Conservation (phyloP, 2,113 vertebrate genomes). For the Percopsis transmontana region DNA sequence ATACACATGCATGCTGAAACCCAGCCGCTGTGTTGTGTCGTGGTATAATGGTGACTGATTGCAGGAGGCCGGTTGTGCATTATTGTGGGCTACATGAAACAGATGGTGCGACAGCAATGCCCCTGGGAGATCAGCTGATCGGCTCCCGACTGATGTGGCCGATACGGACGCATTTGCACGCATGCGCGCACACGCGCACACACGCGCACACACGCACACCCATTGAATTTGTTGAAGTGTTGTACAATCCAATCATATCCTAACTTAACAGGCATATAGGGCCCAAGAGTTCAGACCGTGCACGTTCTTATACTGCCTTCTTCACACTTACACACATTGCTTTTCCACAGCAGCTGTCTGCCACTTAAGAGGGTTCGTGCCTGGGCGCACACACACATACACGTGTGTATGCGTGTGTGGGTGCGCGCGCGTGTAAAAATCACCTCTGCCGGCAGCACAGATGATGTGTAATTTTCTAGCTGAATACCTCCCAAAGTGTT, state of each 20-base stretch:
- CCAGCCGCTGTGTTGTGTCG: neutral
- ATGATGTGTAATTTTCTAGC: slow-evolving; percentile 94
- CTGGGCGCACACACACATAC: slow-evolving; percentile 30
- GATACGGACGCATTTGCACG: neutral
- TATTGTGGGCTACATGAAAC: slow-evolving; percentile 40
- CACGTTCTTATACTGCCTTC: slow-evolving; percentile 49
- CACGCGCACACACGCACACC: neutral
- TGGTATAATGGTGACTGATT: slow-evolving; percentile 47
- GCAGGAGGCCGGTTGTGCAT: slow-evolving; percentile 25
- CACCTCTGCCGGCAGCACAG: slow-evolving; percentile 78
- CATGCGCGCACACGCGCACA: slow-evolving; percentile 5
- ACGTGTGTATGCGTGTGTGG: slow-evolving; percentile 20
- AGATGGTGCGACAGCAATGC: slow-evolving; percentile 34
- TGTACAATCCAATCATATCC: slow-evolving; percentile 58
- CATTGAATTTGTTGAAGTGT: slow-evolving; percentile 48
- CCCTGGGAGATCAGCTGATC: slow-evolving; percentile 27
- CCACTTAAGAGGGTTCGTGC: slow-evolving; percentile 35
- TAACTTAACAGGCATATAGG: slow-evolving; percentile 45
- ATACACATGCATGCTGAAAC: slow-evolving; percentile 8
- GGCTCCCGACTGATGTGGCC: slow-evolving; percentile 27
- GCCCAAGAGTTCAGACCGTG: slow-evolving; percentile 46
- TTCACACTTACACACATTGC: slow-evolving; percentile 27
- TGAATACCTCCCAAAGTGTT: slow-evolving; percentile 90
- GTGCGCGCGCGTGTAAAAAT: slow-evolving; percentile 50
- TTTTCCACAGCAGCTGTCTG: slow-evolving; percentile 50